A percentile compares a stretch with the other conserved stretches of the same genome.
Conservation (phyloP, 2,113 vertebrate genomes). For the Rhombomys opimus region DNA sequence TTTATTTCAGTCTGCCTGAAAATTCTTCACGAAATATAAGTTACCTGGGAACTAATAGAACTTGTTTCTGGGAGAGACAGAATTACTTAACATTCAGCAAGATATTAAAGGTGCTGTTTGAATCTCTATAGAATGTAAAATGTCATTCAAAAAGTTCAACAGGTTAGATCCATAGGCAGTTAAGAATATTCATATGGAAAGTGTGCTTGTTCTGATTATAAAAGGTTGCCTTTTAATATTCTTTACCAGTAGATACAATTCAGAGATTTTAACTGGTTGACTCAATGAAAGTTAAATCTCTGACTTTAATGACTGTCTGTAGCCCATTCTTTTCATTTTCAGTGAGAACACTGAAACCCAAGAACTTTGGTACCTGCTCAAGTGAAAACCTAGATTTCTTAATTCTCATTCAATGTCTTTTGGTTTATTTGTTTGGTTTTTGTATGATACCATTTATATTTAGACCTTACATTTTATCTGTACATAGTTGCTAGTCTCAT, state of each 20-base stretch:
- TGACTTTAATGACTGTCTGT: not conserved
- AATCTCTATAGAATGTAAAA: constrained; percentile 46
- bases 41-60: not conserved
- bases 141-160: constrained; percentile 75
- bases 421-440: not conserved
- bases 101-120: constrained; percentile 55
- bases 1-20: not conserved
- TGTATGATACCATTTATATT: not conserved
- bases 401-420: constrained; percentile 24
- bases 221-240: constrained; percentile 59
- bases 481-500: not conserved
- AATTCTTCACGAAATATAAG: constrained; percentile 27
- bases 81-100: constrained; percentile 42
- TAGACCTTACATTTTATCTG: constrained; percentile 20
- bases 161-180: constrained; percentile 71
- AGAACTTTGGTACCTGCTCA: constrained; percentile 18
- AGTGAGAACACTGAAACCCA: not conserved
- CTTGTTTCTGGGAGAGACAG: constrained; percentile 59
- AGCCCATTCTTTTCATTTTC: constrained; percentile 12
- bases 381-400: constrained; percentile 29
- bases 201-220: constrained; percentile 55
- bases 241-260: constrained; percentile 44
- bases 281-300: constrained; percentile 54
- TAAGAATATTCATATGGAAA: constrained; percentile 55
- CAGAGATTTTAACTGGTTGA: constrained; percentile 59